Conservation (phyloP, 2,797 vertebrate species). For the Gorsachius magnificus region DNA sequence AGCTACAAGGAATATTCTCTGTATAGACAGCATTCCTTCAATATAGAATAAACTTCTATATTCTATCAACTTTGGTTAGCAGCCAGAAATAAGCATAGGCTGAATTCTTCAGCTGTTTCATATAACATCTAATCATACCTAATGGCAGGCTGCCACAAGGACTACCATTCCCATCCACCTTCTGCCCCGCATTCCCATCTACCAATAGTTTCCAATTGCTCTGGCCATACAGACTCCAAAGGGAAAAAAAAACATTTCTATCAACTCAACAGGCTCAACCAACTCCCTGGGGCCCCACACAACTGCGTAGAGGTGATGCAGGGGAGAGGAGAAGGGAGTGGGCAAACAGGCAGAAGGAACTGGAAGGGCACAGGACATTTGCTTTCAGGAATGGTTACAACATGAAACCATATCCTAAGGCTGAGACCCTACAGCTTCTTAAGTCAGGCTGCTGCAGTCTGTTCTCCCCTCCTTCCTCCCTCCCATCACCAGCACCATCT, state of each 20-base stretch:
- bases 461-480: not conserved
- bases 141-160: not conserved
- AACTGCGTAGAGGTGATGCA: not conserved
- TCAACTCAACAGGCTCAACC: not conserved
- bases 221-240: not conserved
- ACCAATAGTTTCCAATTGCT: not conserved
- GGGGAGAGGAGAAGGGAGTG: not conserved
- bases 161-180: not conserved
- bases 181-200: not conserved
- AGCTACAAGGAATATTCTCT: not conserved
- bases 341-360: not conserved
- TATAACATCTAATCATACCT: not conserved
- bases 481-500: not conserved
- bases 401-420: not conserved
- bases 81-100: not conserved
- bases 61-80: not conserved
- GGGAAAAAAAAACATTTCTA: not conserved
- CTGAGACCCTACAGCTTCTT: not conserved
- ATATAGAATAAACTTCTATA: not conserved
- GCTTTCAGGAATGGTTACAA: not conserved
- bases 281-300: not conserved
- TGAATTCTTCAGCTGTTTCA: not conserved
- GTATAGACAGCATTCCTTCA: not conserved
- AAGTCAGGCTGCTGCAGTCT: not conserved
- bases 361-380: not conserved